phyloP scores from a whole-genome alignment of 1,140 invertebrate species.

The Hypothenemus hampei region DNA sequence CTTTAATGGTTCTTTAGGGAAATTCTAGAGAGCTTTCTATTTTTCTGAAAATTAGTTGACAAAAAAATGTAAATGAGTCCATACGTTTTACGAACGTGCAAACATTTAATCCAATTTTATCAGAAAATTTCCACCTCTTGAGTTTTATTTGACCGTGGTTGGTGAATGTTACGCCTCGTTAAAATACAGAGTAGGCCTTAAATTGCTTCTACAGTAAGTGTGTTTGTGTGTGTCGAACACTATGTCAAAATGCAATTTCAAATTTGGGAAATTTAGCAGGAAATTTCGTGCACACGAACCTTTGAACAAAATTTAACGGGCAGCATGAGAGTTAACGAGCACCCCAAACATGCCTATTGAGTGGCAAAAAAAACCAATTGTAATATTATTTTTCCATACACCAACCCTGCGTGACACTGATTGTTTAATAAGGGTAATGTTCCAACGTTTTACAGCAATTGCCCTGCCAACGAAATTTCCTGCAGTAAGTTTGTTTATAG shows the following conservation, averaged over 20 bases:
- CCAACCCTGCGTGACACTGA: background rate
- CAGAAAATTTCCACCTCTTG: constrained; percentile 6
- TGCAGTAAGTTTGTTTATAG: background rate
- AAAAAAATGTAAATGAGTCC: constrained; percentile 1
- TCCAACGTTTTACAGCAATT: background rate
- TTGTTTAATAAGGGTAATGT: background rate
- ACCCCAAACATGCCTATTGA: background rate
- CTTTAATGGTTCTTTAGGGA: no score
- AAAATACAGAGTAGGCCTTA: background rate
- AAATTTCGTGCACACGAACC: background rate
- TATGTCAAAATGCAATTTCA: background rate
- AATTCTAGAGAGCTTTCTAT: no score
- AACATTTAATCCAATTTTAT: constrained; percentile 7
- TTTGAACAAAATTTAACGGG: background rate
- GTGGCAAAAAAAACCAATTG: background rate
- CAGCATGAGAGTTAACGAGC: no score
- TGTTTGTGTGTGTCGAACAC: background rate
- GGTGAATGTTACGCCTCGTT: background rate
- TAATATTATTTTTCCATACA: background rate
- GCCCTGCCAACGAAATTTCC: background rate
- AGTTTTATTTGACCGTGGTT: background rate
- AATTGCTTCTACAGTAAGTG: background rate
- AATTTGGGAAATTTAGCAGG: background rate
- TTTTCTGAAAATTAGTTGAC: no score
- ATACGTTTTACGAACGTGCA: constrained; percentile 2